A percentile compares a stretch with the other conserved stretches of the same genome.
Conservation (phyloP, 2,797 vertebrate genomes). For the Phyllotis vaccarum region DNA sequence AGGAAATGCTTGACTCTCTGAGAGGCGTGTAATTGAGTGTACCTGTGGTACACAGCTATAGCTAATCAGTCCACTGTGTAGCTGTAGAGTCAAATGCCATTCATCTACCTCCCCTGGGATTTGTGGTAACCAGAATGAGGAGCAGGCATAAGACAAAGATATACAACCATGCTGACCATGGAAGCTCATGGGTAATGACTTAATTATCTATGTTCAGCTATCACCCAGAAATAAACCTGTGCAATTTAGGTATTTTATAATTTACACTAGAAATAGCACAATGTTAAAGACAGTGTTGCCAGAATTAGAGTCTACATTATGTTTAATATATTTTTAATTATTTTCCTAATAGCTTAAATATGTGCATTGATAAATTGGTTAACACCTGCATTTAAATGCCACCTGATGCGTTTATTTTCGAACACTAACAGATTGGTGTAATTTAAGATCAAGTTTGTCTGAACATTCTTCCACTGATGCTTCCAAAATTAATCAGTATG, state of each 20-base stretch:
- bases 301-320: slow-evolving; percentile 85
- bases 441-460: slow-evolving; percentile 86
- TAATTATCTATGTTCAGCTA: slow-evolving; percentile 90
- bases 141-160: slow-evolving; percentile 86
- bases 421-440: slow-evolving; percentile 87
- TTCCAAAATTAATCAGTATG: slow-evolving; percentile 85
- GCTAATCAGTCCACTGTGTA: slow-evolving; percentile 88
- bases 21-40: slow-evolving; percentile 86
- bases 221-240: slow-evolving; percentile 87
- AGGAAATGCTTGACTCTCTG: slow-evolving; percentile 80
- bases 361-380: slow-evolving; percentile 88
- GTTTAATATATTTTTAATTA: slow-evolving; percentile 91
- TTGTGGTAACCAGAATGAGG: slow-evolving; percentile 86
- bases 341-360: slow-evolving; percentile 90
- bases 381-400: slow-evolving; percentile 89
- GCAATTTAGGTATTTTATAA: slow-evolving; percentile 85
- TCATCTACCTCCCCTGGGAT: slow-evolving; percentile 88
- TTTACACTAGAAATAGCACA: slow-evolving; percentile 87
- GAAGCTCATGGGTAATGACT: slow-evolving; percentile 90
- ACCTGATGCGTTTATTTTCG: slow-evolving; percentile 90
- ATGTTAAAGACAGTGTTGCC: slow-evolving; percentile 85
- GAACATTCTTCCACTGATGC: slow-evolving; percentile 85
- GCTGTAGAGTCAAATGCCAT: slow-evolving; percentile 89
- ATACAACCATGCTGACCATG: slow-evolving; percentile 88
- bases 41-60: slow-evolving; percentile 84